A percentile compares a stretch with the other conserved stretches of the same genome.
Conservation (phyloP, 1,140 invertebrate genomes). For the Subanguina moxae region DNA sequence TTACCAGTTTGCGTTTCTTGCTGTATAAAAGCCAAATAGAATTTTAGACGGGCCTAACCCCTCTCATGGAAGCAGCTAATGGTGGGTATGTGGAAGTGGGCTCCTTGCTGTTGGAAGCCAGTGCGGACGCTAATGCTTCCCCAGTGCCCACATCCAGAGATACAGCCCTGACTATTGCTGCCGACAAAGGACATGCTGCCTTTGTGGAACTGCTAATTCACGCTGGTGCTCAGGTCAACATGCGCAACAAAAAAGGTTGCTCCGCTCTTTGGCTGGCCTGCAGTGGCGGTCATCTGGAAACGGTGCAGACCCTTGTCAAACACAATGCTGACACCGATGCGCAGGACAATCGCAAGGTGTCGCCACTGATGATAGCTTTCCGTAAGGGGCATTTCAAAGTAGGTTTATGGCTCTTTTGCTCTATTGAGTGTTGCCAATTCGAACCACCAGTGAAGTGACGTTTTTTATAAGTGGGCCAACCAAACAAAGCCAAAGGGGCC, state of each 20-base stretch:
- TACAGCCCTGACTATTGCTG: conserved; percentile 95
- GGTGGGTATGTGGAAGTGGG: conserved; percentile 98
- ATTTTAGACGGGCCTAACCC: conserved; percentile 83
- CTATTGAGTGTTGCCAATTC: too few relatives aligned
- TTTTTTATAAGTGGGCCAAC: too few relatives aligned
- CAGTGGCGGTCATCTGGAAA: conserved; percentile 79
- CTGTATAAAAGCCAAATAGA: background rate
- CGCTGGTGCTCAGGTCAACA: conserved; percentile 71
- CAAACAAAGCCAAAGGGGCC: too few relatives aligned
- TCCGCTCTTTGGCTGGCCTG: conserved; percentile 92
- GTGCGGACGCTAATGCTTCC: conserved; percentile 95
- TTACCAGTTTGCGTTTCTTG: too few relatives aligned
- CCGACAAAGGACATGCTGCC: conserved; percentile 94
- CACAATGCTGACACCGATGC: conserved; percentile 90
- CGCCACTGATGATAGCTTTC: conserved; percentile 96
- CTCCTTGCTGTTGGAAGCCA: conserved; percentile 85
- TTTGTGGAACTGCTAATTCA: conserved; percentile 78
- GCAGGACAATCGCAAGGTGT: conserved; percentile 88
- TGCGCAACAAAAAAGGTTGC: conserved; percentile 99
- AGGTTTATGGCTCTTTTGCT: background rate
- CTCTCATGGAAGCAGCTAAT: conserved; percentile 97
- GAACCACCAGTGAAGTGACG: too few relatives aligned
- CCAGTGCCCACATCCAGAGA: conserved; percentile 94
- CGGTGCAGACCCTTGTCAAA: conserved; percentile 84
- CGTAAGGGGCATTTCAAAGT: conserved; percentile 93